Evolutionary conservation across 2,113 vertebrate species (phyloP).

Genomic region (Nycticebus coucang): DNA sequence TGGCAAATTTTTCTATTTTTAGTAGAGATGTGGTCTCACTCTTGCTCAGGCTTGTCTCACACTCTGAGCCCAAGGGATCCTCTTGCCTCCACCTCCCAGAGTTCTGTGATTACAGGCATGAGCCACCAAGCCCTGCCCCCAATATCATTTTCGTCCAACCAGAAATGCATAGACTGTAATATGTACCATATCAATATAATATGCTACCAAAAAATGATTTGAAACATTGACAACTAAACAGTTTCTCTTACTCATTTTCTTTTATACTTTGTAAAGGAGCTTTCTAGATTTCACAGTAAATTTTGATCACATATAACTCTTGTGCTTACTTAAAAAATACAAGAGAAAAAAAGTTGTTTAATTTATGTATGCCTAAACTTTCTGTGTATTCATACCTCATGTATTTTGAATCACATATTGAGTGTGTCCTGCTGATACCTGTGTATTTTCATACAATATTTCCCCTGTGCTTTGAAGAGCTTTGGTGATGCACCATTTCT

Average conservation of each 20-base stretch:
- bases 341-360: background rate
- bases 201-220: background rate
- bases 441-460: background rate
- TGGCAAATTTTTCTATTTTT: no score
- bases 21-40: no score
- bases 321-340: background rate
- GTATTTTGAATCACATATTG: background rate
- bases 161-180: background rate
- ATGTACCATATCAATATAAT: background rate
- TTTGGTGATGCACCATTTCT: background rate
- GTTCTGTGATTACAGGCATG: no score
- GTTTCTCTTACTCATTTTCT: background rate
- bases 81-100: no score
- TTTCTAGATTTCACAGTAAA: background rate
- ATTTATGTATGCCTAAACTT: background rate
- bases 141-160: background rate
- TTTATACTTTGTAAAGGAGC: background rate
- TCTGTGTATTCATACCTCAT: background rate
- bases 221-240: background rate
- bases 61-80: no score
- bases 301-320: background rate
- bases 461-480: background rate
- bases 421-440: background rate
- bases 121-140: no score
- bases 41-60: no score